These are phyloP conservation scores for Megalopta genalis DNA, from an alignment of 1,140 invertebrate species.

Conservation along the genomic window DNA sequence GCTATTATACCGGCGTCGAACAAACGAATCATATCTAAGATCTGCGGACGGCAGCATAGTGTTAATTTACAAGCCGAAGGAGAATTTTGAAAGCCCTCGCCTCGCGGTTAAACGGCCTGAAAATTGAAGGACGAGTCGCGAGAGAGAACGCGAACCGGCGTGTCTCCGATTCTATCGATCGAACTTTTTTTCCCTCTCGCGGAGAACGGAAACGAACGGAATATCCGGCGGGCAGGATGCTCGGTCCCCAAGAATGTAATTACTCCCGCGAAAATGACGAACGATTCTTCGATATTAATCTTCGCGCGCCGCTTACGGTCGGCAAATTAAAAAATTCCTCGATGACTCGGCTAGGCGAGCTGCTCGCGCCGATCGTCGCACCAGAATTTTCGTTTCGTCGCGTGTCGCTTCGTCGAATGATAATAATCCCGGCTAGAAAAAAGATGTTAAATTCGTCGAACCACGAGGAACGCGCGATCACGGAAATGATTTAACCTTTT, in stretches of 20 bases:
- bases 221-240: conserved; percentile 33
- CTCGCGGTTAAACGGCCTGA: not conserved
- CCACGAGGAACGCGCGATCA: not conserved
- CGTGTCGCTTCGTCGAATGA: no score
- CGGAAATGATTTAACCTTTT: not conserved
- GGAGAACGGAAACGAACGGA: conserved; percentile 8
- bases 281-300: conserved; percentile 47
- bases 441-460: no score
- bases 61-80: no score
- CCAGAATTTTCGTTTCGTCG: no score
- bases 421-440: no score
- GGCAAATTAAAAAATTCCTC: conserved; percentile 60
- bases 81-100: no score
- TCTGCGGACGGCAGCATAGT: no score
- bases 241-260: conserved; percentile 55
- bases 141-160: conserved; percentile 10
- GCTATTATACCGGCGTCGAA: no score
- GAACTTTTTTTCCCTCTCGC: conserved; percentile 4
- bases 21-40: no score
- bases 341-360: conserved; percentile 22
- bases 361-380: conserved; percentile 11
- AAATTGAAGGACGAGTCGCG: conserved; percentile 16
- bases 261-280: conserved; percentile 59
- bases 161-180: conserved; percentile 35
- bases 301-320: conserved; percentile 10